Percentiles rank a stretch among this genome's conserved stretches.
phyloP scores from a whole-genome alignment of 2,797 vertebrate genomes.

The Intellagama lesueurii region DNA sequence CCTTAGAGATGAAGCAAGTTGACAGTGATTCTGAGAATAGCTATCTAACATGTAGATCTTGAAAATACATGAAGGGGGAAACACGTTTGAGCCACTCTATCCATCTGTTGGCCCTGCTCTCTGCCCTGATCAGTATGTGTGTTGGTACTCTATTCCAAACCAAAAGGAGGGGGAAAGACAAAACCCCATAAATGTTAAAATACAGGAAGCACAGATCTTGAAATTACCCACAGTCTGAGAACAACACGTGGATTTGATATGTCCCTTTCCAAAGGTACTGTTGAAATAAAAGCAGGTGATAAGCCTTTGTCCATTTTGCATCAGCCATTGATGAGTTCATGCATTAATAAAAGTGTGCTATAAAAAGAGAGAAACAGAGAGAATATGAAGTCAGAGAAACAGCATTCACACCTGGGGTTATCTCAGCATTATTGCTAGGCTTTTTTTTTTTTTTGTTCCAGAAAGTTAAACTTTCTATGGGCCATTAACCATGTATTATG shows the following conservation, averaged over 20 bases:
- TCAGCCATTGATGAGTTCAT: not conserved
- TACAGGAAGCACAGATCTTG: not conserved
- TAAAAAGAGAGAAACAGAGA: not conserved
- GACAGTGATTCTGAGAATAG: no score
- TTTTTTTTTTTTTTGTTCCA: no score
- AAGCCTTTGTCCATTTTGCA: not conserved
- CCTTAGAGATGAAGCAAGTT: no score
- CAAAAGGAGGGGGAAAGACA: not conserved
- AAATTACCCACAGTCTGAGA: not conserved
- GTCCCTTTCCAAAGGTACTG: not conserved
- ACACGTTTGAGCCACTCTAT: not conserved
- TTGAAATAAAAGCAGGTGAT: not conserved
- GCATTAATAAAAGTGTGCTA: not conserved
- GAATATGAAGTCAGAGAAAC: not conserved
- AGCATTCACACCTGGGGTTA: not conserved
- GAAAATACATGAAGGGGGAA: no score
- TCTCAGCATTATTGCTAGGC: not conserved
- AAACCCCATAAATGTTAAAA: not conserved
- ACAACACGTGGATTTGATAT: not conserved
- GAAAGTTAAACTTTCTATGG: not conserved
- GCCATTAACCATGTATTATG: not conserved
- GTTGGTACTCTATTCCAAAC: not conserved
- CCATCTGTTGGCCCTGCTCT: no score
- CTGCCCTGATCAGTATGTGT: no score
- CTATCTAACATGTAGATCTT: no score